Percentiles rank a stretch among this genome's conserved stretches.
These are phyloP conservation scores for Drosophila ezoana DNA, from an alignment of 2,888 invertebrate genomes.

Conservation along the genomic window DNA sequence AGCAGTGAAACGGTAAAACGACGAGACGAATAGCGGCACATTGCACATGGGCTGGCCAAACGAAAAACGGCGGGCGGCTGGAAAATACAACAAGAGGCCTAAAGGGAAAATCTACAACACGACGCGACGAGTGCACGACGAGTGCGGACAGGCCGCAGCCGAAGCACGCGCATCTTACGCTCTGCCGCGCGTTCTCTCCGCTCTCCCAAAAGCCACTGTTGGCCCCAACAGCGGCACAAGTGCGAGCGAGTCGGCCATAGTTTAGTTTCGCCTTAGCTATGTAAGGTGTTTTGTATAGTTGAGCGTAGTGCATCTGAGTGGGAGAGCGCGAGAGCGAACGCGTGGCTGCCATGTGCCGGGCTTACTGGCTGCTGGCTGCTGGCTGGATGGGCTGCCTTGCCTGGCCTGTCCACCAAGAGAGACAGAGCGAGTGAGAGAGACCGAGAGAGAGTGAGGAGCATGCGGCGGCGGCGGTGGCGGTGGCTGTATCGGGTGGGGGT, in stretches of 20 bases:
- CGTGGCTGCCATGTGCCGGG: conserved; percentile 71
- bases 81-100: conserved; percentile 73
- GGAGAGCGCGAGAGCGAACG: conserved; percentile 75
- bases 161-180: conserved; percentile 70
- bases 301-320: conserved; percentile 74
- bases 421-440: conserved; percentile 41
- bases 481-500: conserved; percentile 25
- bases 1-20: conserved; percentile 47
- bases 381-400: conserved; percentile 48
- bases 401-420: conserved; percentile 37
- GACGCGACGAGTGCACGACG: conserved; percentile 42
- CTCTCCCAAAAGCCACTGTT: conserved; percentile 21
- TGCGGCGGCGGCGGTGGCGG: conserved; percentile 10
- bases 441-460: conserved; percentile 23
- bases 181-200: conserved; percentile 47
- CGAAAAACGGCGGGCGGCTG: conserved; percentile 60
- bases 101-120: conserved; percentile 64
- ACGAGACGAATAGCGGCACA: conserved; percentile 68
- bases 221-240: conserved; percentile 21
- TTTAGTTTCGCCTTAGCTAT: conserved; percentile 75
- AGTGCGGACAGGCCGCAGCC: conserved; percentile 43
- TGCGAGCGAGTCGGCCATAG: conserved; percentile 65
- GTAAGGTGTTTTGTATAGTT: conserved; percentile 73
- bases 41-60: conserved; percentile 62
- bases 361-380: conserved; percentile 58